Conservation (phyloP, 2,797 vertebrate genomes). For the Alosa sapidissima region DNA sequence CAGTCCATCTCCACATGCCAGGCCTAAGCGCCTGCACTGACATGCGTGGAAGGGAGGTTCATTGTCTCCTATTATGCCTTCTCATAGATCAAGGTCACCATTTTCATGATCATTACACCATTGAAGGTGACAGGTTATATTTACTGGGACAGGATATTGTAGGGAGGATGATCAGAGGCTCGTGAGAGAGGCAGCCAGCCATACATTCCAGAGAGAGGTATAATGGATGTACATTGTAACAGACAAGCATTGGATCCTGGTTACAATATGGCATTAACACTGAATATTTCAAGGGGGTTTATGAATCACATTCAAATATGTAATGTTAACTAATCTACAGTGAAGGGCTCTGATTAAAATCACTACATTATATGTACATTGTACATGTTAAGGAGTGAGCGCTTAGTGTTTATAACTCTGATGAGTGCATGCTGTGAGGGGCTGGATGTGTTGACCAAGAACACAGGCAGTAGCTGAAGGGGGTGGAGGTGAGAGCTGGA, state of each 20-base stretch:
- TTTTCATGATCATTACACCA: conserved; percentile 62
- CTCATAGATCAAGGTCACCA: conserved; percentile 65
- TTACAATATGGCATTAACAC: not conserved
- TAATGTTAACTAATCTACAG: not conserved
- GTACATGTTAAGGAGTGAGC: not conserved
- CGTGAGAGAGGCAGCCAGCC: conserved; percentile 37
- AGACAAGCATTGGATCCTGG: conserved; percentile 10
- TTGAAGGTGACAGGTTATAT: conserved; percentile 56
- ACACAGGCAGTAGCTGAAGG: not conserved
- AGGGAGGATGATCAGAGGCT: conserved; percentile 46
- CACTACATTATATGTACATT: not conserved
- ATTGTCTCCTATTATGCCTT: conserved; percentile 55
- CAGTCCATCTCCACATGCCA: conserved; percentile 62
- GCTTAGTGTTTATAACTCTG: not conserved
- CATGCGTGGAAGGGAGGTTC: conserved; percentile 50
- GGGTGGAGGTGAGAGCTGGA: conserved; percentile 56
- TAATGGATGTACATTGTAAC: conserved; percentile 30
- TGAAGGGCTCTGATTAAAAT: not conserved
- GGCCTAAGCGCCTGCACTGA: conserved; percentile 51
- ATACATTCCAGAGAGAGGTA: conserved; percentile 39
- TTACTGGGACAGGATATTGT: conserved; percentile 34
- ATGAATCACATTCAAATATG: not conserved
- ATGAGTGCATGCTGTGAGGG: not conserved
- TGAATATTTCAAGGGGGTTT: not conserved
- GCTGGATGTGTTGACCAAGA: not conserved